Evolutionary conservation across 2,888 invertebrate species (phyloP).

Genomic region (Cheiracanthium punctorium): DNA sequence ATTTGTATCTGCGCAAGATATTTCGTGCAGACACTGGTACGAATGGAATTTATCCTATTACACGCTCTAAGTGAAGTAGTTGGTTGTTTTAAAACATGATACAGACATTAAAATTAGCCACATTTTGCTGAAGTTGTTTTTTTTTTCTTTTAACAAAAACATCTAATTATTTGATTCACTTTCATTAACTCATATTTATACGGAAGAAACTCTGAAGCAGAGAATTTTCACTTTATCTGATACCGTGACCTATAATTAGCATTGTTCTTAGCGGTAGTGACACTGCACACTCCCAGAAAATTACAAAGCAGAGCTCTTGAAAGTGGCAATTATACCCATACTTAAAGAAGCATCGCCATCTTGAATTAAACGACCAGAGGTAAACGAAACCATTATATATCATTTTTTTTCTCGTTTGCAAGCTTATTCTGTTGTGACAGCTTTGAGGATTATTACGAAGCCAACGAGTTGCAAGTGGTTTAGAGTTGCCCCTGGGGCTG

Average conservation of each 20-base stretch:
- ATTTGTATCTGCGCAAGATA: no score
- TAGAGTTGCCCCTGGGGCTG: not conserved
- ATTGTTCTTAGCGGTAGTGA: not conserved
- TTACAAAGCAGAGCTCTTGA: not conserved
- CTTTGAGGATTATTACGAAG: not conserved
- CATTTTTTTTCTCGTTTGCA: constrained; percentile 7
- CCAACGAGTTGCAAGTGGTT: not conserved
- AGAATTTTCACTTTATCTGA: not conserved
- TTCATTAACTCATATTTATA: not conserved
- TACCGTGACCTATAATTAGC: not conserved
- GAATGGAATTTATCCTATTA: no score
- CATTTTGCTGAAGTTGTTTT: no score
- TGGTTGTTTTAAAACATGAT: no score
- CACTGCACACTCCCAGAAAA: not conserved
- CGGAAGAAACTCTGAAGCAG: not conserved
- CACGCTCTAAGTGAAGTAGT: no score
- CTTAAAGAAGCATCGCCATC: constrained; percentile 44
- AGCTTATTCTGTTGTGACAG: not conserved
- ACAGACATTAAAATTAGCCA: no score
- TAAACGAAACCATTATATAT: constrained; percentile 61
- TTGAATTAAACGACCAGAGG: constrained; percentile 36
- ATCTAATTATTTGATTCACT: no score
- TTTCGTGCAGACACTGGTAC: no score
- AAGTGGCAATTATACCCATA: constrained; percentile 38
- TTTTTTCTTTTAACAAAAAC: no score